Evolutionary conservation across 2,113 vertebrate species (phyloP), one percentile per base, ranked within the genome.

Genomic region (Hoplias malabaricus): DNA sequence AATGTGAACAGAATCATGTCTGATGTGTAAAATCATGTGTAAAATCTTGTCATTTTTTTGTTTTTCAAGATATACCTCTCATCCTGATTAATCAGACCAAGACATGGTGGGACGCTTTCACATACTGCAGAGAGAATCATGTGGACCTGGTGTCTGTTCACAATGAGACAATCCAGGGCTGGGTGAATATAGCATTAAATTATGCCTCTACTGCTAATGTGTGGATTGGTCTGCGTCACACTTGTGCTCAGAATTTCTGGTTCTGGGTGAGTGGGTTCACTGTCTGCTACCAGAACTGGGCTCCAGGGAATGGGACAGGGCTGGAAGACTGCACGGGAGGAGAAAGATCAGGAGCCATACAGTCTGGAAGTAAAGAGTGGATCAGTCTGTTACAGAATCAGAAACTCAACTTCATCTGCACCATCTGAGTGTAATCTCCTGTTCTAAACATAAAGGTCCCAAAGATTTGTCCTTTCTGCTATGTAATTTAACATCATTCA

Each of bases 391-490:
- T 46, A 21, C 33, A 75, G 31, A 75, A 29, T n/a, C 21, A 27
- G 1, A 4, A 1, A 29, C 61, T 75, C 33, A 7, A 14, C 61
- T 75, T 75, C 62, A 75, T 75, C 73, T 75, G 73, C 12, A 42
- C 14, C 31, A 27, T 21, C 46, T 61, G 46, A 48, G 19, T 14
- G 46, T 48, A n/a, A n/a, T n/a, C n/a, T n/a, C n/a, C n/a, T n/a
- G n/a, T n/a, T n/a, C n/a, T n/a, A n/a, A n/a, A n/a, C n/a, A n/a
- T n/a, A n/a, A n/a, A n/a, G n/a, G n/a, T n/a, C n/a, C n/a, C n/a
- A n/a, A n/a, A n/a, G n/a, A n/a, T n/a, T n/a, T n/a, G n/a, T n/a
- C n/a, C n/a, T n/a, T n/a, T n/a, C n/a, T n/a, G n/a, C n/a, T n/a
- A n/a, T n/a, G n/a, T n/a, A n/a, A n/a, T n/a, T n/a, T n/a, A n/a